These are phyloP conservation scores for Trissolcus brochymenae DNA, from an alignment of 2,888 invertebrate genomes.

Conservation along the genomic window DNA sequence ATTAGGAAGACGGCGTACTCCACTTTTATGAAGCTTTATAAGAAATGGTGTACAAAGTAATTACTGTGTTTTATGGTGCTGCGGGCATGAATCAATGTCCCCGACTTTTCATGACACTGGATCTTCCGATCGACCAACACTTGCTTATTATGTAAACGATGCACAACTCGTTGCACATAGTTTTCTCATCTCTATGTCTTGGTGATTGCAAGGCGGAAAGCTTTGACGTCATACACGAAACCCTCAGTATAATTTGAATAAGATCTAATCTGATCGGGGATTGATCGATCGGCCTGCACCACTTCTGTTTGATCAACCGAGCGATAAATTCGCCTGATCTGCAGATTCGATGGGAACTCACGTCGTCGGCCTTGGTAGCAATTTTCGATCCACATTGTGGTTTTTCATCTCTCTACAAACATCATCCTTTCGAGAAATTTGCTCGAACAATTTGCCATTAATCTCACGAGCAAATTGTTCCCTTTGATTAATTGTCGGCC, in stretches of 20 bases:
- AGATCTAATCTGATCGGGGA: conserved; percentile 11
- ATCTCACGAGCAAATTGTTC: conserved; percentile 27
- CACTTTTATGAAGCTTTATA: conserved; percentile 27
- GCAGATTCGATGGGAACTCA: background rate
- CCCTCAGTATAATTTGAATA: conserved; percentile 1
- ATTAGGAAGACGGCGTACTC: conserved; percentile 43
- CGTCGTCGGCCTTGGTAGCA: too few relatives aligned
- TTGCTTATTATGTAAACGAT: background rate
- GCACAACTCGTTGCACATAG: too few relatives aligned
- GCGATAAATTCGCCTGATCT: conserved; percentile 12
- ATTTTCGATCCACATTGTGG: too few relatives aligned
- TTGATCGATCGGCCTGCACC: conserved; percentile 19
- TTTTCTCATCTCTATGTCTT: too few relatives aligned
- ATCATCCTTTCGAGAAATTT: too few relatives aligned
- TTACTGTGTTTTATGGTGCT: conserved; percentile 11
- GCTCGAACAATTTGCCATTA: conserved; percentile 10
- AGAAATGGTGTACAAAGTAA: conserved; percentile 16
- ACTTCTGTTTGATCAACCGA: conserved; percentile 21
- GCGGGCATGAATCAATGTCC: background rate
- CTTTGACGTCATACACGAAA: too few relatives aligned
- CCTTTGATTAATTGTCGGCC: conserved; percentile 28
- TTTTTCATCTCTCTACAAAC: too few relatives aligned
- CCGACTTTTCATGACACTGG: background rate
- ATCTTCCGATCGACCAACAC: too few relatives aligned
- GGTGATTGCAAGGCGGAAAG: too few relatives aligned